A percentile compares a stretch with the other conserved stretches of the same genome.
phyloP scores from a whole-genome alignment of 2,888 invertebrate genomes.

The Tetragnatha montana region DNA sequence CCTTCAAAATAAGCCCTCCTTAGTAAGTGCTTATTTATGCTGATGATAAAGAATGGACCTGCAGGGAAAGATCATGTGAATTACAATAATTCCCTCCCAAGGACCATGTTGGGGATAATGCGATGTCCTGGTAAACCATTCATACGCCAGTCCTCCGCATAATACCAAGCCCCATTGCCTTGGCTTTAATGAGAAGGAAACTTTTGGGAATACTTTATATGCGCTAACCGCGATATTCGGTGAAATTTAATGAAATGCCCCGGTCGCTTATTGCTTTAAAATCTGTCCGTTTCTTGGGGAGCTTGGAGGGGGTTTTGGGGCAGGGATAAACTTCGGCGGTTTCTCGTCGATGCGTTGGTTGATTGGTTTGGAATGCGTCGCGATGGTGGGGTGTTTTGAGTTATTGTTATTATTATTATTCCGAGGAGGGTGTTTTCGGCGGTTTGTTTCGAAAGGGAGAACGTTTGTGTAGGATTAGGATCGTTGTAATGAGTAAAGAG shows the following conservation, averaged over 20 bases:
- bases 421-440: no score
- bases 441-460: no score
- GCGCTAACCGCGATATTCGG: neutral
- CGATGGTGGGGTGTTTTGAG: neutral
- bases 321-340: neutral
- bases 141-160: neutral
- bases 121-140: neutral
- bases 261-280: slow-evolving; percentile 12
- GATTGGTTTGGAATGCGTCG: neutral
- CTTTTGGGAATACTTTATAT: neutral
- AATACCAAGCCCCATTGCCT: neutral
- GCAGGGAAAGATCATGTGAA: slow-evolving; percentile 20
- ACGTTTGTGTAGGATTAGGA: no score
- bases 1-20: slow-evolving; percentile 20
- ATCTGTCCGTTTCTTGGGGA: neutral
- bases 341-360: neutral
- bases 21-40: neutral
- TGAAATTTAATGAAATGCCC: neutral
- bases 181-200: neutral
- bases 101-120: neutral
- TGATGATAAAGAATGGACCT: slow-evolving; percentile 20
- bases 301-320: neutral
- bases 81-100: slow-evolving; percentile 11
- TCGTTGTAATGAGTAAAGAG: no score
- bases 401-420: no score